A percentile compares a stretch with the other conserved stretches of the same genome.
These are phyloP conservation scores for Trichacis sp. DNA, from an alignment of 2,888 invertebrate species.

Conservation along the genomic window DNA sequence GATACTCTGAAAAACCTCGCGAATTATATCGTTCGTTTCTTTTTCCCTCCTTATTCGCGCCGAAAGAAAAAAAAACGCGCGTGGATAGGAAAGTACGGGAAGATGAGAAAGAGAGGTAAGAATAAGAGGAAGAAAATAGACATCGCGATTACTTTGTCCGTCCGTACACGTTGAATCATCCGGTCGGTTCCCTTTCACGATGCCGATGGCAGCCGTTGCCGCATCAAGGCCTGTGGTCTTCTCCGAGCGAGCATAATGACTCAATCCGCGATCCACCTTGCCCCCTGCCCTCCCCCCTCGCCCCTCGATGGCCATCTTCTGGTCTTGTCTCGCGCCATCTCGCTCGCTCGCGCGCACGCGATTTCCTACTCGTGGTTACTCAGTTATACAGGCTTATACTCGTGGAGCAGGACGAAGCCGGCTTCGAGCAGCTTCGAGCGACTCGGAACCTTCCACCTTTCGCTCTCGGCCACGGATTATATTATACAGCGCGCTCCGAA, in stretches of 20 bases:
- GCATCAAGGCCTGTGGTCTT: slow-evolving; percentile 66
- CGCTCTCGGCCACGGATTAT: slow-evolving; percentile 53
- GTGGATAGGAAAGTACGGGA: slow-evolving; percentile 24
- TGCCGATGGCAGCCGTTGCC: slow-evolving; percentile 61
- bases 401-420: too few relatives aligned
- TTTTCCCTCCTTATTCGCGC: too few relatives aligned
- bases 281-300: slow-evolving; percentile 49
- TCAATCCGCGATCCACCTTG: slow-evolving; percentile 68
- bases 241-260: slow-evolving; percentile 67
- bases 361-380: too few relatives aligned
- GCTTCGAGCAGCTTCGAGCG: not conserved
- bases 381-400: too few relatives aligned
- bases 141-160: slow-evolving; percentile 58
- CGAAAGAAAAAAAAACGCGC: too few relatives aligned
- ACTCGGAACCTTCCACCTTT: slow-evolving; percentile 46
- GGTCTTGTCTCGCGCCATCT: slow-evolving; percentile 43
- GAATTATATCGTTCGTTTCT: too few relatives aligned
- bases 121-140: slow-evolving; percentile 42
- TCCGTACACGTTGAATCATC: slow-evolving; percentile 59
- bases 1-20: too few relatives aligned
- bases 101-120: slow-evolving; percentile 18
- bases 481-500: slow-evolving; percentile 56
- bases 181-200: slow-evolving; percentile 65
- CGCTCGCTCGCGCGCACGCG: slow-evolving; percentile 29
- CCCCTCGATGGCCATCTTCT: too few relatives aligned